Base-by-base conservation (phyloP, 2,888 invertebrate species). In the Dryococelus australis region DNA sequence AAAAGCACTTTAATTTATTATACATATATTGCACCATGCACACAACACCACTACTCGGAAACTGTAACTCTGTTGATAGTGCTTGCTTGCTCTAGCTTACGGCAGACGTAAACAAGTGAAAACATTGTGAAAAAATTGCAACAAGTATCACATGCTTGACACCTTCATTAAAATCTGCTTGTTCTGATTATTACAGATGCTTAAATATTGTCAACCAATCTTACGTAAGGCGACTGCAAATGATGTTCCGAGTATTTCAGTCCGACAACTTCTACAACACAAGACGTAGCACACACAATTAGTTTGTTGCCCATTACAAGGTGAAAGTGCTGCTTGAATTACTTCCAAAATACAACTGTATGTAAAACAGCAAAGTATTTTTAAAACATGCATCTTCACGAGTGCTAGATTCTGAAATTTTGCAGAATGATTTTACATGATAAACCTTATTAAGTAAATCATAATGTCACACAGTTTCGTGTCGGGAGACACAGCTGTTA, bases 221-320 rank as follows among this genome's bases (percentile, higher is more conserved):
- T 65, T 65, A 65, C 65, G 65, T 65, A 65, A 65, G 65, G 65
- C 65, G 65, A 65, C 65, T 65, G 65, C 65, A 65, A 65, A 65
- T 16, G 65, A 65, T n/a, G 65, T 65, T 20, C 65, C 65, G 65
- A 65, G 65, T 65, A 65, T 65, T 65, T 65, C 65, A 65, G 65
- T 65, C 65, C 65, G 65, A 65, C 65, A 65, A 65, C 65, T 65
- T 65, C 65, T 65, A 65, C 20, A 65, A 65, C 65, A 65, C 65
- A 65, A 65, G 65, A 65, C n/a, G 65, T 65, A 65, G 65, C 65
- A 65, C 65, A 65, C 65, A 65, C 24, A n/a, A n/a, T 65, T 65
- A 65, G 20, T 65, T 10, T 16, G n/a, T n/a, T n/a, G 65, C n/a
- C 65, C 65, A 65, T n/a, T n/a, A 20, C 20, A 65, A 65, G 65